Base-by-base conservation (phyloP, 1,140 invertebrate genomes). In the Bombus confusus region DNA sequence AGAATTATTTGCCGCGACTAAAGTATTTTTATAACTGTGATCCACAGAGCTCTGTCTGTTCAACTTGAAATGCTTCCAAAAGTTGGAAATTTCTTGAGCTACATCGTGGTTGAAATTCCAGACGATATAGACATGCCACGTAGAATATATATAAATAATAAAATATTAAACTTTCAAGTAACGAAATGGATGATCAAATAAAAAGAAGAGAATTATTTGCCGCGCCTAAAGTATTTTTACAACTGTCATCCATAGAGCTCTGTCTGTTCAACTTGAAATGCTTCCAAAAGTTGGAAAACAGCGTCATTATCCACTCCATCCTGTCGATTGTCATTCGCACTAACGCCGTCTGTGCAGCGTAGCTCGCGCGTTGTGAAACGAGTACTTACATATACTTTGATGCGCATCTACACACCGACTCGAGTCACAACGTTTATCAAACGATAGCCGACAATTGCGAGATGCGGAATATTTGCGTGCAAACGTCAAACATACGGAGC, bases 201-300 rank as follows among this genome's bases (percentile, higher is more conserved):
- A 31, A 31, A 31, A 34, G 15, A 22, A 25, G 28, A 31, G 13
- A 31, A 15, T 31, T 64, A n/a, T 13, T n/a, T 13, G 31, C n/a
- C 15, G 18, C 47, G 47, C 6, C 47, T 52, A 22, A 52, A 52
- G 28, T 64, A 64, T 64, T 64, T 64, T 31, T 15, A n/a, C 28
- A n/a, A 64, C n/a, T 64, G 62, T 64, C 62, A 15, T 64, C 62
- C 62, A 64, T 64, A 31, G n/a, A n/a, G 13, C n/a, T 64, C 28
- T n/a, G 6, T 64, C 31, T 8, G 62, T 15, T n/a, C n/a, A 62
- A 28, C 3, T 13, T n/a, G 59, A 64, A n/a, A 13, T n/a, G 28
- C n/a, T 64, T 64, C 62, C 62, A 64, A 64, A 64, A 64, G 62
- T 64, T 64, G n/a, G n/a, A 31, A 64, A 64, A 64, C n/a, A 64